phyloP scores from a whole-genome alignment of 2,888 invertebrate genomes.

The Drosophila histrio region DNA sequence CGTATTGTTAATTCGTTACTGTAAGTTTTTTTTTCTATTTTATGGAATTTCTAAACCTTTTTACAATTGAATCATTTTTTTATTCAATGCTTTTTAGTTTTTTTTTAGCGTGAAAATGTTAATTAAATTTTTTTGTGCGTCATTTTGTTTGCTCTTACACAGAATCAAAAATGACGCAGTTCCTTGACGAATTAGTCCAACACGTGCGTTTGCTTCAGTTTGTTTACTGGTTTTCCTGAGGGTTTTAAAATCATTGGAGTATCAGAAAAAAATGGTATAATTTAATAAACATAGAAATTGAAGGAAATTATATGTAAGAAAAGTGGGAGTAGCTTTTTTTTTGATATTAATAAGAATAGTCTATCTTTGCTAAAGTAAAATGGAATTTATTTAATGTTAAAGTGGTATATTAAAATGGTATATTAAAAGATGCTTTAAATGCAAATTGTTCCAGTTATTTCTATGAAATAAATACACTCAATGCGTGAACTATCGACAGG shows the following conservation, averaged over 20 bases:
- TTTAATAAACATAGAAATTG: background rate
- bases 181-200: conserved; percentile 1
- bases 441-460: too few relatives aligned
- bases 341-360: background rate
- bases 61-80: conserved; percentile 35
- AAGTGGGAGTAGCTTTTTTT: background rate
- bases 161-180: conserved; percentile 56
- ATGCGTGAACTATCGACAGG: too few relatives aligned
- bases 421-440: too few relatives aligned
- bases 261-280: background rate
- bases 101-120: conserved; percentile 55
- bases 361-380: too few relatives aligned
- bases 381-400: too few relatives aligned
- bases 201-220: conserved; percentile 27
- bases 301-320: background rate
- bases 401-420: too few relatives aligned
- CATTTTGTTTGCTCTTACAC: conserved; percentile 43
- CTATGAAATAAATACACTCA: too few relatives aligned
- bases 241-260: background rate
- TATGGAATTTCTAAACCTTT: conserved; percentile 33
- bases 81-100: conserved; percentile 19
- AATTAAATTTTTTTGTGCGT: conserved; percentile 69
- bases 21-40: conserved; percentile 45
- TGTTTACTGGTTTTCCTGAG: background rate
- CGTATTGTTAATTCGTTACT: conserved; percentile 59